phyloP scores from a whole-genome alignment of 2,797 vertebrate species.

The Chiroxiphia lanceolata region DNA sequence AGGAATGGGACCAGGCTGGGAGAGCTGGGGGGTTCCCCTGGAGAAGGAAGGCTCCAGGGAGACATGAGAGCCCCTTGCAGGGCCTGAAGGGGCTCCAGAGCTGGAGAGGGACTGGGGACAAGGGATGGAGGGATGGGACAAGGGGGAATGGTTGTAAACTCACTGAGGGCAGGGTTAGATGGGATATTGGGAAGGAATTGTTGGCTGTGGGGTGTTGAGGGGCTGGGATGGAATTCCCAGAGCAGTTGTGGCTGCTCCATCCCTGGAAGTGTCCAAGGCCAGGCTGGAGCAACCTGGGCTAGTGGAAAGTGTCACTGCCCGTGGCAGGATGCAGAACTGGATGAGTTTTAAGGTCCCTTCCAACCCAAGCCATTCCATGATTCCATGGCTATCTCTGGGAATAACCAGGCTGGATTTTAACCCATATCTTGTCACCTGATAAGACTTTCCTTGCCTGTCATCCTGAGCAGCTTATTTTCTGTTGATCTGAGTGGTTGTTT shows the following conservation, averaged over 20 bases:
- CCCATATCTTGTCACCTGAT: accelerated
- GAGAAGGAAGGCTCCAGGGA: background rate
- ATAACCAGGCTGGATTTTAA: background rate
- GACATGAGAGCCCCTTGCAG: background rate
- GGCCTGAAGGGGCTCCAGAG: background rate
- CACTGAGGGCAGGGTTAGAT: background rate
- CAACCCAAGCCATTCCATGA: background rate
- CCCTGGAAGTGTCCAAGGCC: background rate
- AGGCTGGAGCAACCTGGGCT: accelerated
- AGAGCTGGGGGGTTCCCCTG: background rate
- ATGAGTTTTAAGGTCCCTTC: too few species aligned
- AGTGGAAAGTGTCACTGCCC: background rate
- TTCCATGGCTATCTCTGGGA: background rate
- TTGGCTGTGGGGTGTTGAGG: background rate
- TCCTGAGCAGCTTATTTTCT: background rate
- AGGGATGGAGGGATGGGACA: background rate
- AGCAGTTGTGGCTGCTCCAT: background rate
- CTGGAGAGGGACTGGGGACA: background rate
- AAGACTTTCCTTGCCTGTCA: background rate
- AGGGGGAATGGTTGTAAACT: too few species aligned
- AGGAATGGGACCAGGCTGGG: background rate
- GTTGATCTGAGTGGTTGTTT: accelerated
- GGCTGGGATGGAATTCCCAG: background rate
- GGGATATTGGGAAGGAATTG: background rate
- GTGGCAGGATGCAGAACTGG: background rate